Base-by-base conservation (phyloP, 2,888 invertebrate genomes). In the Torymus auratus region DNA sequence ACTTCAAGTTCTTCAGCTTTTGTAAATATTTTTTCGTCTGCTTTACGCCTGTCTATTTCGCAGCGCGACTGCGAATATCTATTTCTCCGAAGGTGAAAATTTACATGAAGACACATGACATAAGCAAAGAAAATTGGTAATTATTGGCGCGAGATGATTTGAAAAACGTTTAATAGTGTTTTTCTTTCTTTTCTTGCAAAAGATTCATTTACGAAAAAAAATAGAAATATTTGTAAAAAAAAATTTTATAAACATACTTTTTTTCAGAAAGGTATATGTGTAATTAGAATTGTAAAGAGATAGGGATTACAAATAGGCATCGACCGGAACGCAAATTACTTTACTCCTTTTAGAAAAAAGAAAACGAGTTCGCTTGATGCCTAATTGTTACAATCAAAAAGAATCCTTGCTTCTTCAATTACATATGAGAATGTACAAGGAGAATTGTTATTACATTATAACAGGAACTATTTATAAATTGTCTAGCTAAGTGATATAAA, bases 221-320 rank as follows among this genome's bases (percentile, higher is more conserved):
- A 41, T 41, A 7, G 41, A 41, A 41, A 41, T 41, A 41, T 41
- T 41, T 41, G 41, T 41, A 41, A 41, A 41, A 41, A 41, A 41
- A 41, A 41, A 7, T 41, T 41, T 41, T 41, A 41, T 41, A 41
- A 41, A 41, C 41, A 41, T 41, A 41, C 41, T 41, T 41, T 41
- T 41, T 41, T 7, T 41, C 7, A 28, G 1, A 7, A 41, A 7
- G 7, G n/a, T n/a, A 41, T 41, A 41, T 56, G 56, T 67, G 20
- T 65, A 58, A 58, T 20, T 58, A 67, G 15, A 65, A 50, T 41
- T 72, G 14, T 56, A 17, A 58, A 64, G 53, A 14, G 28, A 58
- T 17, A 20, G n/a, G 60, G 14, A 72, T 78, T 65, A 53, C 72
- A 78, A 78, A 60, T 72, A 61, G 78, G 67, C 67, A 78, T 78